phyloP scores from a whole-genome alignment of 2,113 vertebrate genomes.

The Carlito syrichta region DNA sequence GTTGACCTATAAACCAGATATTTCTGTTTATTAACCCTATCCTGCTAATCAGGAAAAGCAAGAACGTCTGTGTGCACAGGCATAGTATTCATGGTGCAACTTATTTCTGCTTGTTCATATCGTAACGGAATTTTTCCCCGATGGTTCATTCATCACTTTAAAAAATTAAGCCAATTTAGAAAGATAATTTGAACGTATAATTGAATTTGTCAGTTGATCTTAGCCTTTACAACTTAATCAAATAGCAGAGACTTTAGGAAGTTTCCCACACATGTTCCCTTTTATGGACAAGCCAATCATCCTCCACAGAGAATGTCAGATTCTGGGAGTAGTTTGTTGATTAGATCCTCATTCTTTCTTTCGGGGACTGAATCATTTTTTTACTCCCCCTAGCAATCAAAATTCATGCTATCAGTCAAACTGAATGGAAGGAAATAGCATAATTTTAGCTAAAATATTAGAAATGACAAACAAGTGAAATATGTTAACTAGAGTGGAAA shows the following conservation, averaged over 20 bases:
- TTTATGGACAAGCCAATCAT: conserved; percentile 51
- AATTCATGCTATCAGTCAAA: conserved; percentile 68
- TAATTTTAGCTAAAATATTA: conserved; percentile 77
- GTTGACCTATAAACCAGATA: conserved; percentile 12
- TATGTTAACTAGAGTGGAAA: conserved; percentile 78
- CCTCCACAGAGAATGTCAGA: conserved; percentile 61
- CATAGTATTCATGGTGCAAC: conserved; percentile 65
- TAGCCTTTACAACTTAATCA: conserved; percentile 82
- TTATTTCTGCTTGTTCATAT: conserved; percentile 69
- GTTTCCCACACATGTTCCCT: conserved; percentile 59
- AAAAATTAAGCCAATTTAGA: conserved; percentile 84
- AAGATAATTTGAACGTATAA: conserved; percentile 84
- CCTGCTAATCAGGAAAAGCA: conserved; percentile 28
- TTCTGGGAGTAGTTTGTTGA: conserved; percentile 64
- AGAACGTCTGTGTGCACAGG: neutral
- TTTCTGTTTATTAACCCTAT: conserved; percentile 17
- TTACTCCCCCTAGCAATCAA: conserved; percentile 66
- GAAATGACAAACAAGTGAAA: conserved; percentile 82
- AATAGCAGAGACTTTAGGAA: conserved; percentile 73
- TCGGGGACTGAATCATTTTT: conserved; percentile 63
- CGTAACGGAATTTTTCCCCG: conserved; percentile 64
- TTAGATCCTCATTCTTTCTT: conserved; percentile 70
- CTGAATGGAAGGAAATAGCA: conserved; percentile 73
- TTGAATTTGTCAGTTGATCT: conserved; percentile 82
- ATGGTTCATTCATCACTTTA: conserved; percentile 83